phyloP scores from a whole-genome alignment of 2,888 invertebrate genomes.

The Pelosia muscerda region DNA sequence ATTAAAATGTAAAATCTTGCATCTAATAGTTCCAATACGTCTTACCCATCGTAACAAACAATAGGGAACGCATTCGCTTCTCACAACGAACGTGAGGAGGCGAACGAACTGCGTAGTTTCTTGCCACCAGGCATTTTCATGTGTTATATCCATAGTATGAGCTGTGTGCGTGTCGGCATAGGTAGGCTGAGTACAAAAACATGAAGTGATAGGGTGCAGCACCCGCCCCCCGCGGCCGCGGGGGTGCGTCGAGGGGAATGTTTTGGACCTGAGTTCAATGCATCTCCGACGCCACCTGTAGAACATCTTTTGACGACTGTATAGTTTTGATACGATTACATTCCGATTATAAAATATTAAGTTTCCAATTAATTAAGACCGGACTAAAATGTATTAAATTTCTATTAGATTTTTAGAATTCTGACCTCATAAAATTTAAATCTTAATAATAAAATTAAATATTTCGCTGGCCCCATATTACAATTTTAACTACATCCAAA shows the following conservation, averaged over 20 bases:
- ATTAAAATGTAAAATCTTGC: not conserved
- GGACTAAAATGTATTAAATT: not conserved
- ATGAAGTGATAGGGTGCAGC: conserved; percentile 66
- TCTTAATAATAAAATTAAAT: not conserved
- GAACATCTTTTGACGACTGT: conserved; percentile 29
- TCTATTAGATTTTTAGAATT: not conserved
- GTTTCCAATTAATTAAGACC: not conserved
- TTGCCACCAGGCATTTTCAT: conserved; percentile 66
- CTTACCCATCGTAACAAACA: conserved; percentile 51
- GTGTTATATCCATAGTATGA: conserved; percentile 56
- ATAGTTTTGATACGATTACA: conserved; percentile 7
- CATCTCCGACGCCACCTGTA: conserved; percentile 69
- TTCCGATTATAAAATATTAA: not conserved
- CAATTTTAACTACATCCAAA: not conserved
- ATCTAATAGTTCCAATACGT: conserved; percentile 28
- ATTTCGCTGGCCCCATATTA: too few species aligned
- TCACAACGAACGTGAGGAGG: conserved; percentile 64
- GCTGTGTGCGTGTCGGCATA: conserved; percentile 51
- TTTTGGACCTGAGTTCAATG: conserved; percentile 75
- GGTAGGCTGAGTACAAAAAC: conserved; percentile 64
- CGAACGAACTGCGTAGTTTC: conserved; percentile 71
- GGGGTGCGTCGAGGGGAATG: conserved; percentile 61
- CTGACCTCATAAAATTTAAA: not conserved
- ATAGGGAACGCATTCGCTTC: conserved; percentile 58
- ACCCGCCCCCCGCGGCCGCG: conserved; percentile 44